Conservation (phyloP, 2,797 vertebrate species). For the Hirundo rustica region DNA sequence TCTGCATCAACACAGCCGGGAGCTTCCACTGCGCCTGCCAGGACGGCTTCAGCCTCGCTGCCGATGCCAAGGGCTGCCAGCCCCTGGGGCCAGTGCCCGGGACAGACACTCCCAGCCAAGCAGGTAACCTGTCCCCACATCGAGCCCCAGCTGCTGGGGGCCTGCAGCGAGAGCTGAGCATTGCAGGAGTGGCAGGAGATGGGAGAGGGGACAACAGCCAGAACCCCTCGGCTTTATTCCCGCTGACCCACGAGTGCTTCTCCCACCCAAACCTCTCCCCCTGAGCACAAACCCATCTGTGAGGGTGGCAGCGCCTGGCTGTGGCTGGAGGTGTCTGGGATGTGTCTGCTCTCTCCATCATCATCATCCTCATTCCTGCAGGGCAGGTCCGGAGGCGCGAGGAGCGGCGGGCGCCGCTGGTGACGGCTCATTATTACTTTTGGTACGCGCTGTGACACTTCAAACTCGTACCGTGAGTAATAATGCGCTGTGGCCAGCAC, state of each 20-base stretch:
- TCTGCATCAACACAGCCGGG: slow-evolving; percentile 84
- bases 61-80: slow-evolving; percentile 72
- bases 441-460: slow-evolving; percentile 99
- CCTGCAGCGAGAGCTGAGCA: background rate
- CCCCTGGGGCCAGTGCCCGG: background rate
- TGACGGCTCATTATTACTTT: slow-evolving; percentile 98
- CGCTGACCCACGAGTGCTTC: background rate
- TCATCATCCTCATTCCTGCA: background rate
- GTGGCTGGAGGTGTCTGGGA: fast-evolving
- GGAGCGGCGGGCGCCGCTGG: slow-evolving; percentile 70
- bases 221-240: background rate
- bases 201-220: background rate
- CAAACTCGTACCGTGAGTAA: slow-evolving; percentile 99
- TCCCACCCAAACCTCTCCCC: background rate
- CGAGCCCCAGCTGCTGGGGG: fast-evolving
- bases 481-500: slow-evolving; percentile 93
- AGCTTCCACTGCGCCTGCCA: slow-evolving; percentile 83
- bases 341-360: background rate
- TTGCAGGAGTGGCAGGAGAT: background rate
- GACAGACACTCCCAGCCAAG: background rate
- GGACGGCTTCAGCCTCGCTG: slow-evolving; percentile 77
- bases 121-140: slow-evolving; percentile 1
- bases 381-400: background rate
- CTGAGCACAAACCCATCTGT: background rate
- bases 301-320: background rate